Base-by-base conservation (phyloP, 2,113 vertebrate species). In the Cephalopholis sonnerati region DNA sequence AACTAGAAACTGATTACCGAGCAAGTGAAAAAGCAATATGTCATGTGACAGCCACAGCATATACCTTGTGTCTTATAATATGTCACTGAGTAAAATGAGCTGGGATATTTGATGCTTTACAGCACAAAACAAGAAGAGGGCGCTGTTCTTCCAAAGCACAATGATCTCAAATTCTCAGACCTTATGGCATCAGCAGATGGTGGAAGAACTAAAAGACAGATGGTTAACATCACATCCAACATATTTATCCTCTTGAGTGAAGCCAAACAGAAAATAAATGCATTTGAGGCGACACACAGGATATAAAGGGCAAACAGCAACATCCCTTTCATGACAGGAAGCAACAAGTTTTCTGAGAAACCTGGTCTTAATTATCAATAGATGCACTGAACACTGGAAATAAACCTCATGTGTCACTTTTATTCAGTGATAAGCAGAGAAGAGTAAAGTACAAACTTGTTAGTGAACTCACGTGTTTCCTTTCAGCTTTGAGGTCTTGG, bases 401-500 rank as follows among this genome's bases (percentile, higher is more conserved):
- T 2, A 57, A 53, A 16, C 3, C 20, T 7, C 0, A 2, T 46
- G 18, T 48, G 54, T 71, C 24, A 9, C 36, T 62, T 39, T 32
- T 13, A 4, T 39, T 32, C 15, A 5, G 7, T 13, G 3, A 39
- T 1, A 71, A 3, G 0, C 18, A 24, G 5, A 17, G 13, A 41
- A 18, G 15, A 22, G 65, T 20, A 32, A 44, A 20, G 48, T 9
- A 5, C 12, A 46, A 36, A 18, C 27, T 15, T 7, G 13, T 16
- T 10, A 1, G 25, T 41, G 17, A 46, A 95, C 95, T 97, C 96
- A 99, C 98, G 78, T 98, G 97, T 96, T 99, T 99, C 76, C 98
- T 95, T 93, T 99, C 98, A 0, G 95, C 95, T 94, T 99, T 99
- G 55, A 99, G 96, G 77, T 99, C 98, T 64, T 97, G 97, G 85